Evolutionary conservation across 2,797 vertebrate genomes (phyloP).

Genomic region (Glossophaga mutica): DNA sequence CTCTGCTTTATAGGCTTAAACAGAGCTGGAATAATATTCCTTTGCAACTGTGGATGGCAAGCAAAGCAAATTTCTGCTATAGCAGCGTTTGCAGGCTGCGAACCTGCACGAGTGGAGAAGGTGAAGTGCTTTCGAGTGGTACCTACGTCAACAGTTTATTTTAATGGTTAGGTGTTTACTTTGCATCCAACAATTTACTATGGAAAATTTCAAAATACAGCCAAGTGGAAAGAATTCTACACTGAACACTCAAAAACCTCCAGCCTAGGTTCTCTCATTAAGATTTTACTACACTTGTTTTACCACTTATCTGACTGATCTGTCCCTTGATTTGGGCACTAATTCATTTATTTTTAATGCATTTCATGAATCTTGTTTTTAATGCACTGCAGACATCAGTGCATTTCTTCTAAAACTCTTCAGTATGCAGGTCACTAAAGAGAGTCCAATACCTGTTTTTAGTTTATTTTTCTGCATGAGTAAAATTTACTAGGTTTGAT

Average conservation of each 20-base stretch:
- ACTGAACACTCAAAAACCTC: not conserved
- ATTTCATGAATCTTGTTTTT: not conserved
- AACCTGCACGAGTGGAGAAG: not conserved
- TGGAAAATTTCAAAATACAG: not conserved
- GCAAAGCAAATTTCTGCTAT: not conserved
- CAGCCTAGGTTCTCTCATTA: not conserved
- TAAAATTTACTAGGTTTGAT: not conserved
- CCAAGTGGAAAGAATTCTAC: not conserved
- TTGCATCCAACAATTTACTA: not conserved
- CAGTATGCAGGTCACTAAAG: not conserved
- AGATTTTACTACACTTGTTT: not conserved
- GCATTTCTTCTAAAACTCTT: not conserved
- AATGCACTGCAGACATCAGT: not conserved
- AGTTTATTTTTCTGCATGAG: not conserved
- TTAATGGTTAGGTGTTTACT: not conserved
- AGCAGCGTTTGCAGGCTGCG: not conserved
- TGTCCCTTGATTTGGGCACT: not conserved
- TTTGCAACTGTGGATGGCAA: not conserved
- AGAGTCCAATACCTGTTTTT: not conserved
- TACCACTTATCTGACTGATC: not conserved
- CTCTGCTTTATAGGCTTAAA: slow-evolving; percentile 27
- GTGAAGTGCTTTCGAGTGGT: not conserved
- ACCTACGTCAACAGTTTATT: not conserved
- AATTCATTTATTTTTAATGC: not conserved
- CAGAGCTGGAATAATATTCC: not conserved